phyloP scores from a whole-genome alignment of 2,888 invertebrate genomes.

The Biston stratarius region DNA sequence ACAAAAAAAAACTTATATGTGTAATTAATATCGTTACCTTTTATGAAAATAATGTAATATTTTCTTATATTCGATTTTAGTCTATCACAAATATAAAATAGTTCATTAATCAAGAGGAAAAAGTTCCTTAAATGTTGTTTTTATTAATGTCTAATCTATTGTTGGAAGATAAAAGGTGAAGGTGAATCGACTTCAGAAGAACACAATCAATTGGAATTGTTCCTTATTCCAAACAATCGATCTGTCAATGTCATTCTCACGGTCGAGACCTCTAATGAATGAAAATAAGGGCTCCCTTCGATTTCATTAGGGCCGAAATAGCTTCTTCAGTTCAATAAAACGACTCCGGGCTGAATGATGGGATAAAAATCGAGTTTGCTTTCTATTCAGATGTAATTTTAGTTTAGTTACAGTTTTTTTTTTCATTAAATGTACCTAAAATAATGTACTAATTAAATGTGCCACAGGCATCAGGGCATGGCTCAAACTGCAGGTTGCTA shows the following conservation, averaged over 20 bases:
- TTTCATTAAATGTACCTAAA: too few relatives aligned
- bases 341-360: constrained; percentile 8
- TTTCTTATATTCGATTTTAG: too few relatives aligned
- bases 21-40: too few relatives aligned
- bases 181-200: constrained; percentile 24
- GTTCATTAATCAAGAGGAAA: constrained; percentile 1
- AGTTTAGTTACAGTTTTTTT: too few relatives aligned
- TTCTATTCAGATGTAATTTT: background rate
- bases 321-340: constrained; percentile 41
- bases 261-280: constrained; percentile 50
- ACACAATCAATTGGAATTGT: constrained; percentile 30
- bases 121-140: background rate
- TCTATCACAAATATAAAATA: background rate
- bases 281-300: constrained; percentile 33
- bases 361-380: constrained; percentile 3
- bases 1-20: too few relatives aligned
- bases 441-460: too few relatives aligned
- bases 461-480: too few relatives aligned
- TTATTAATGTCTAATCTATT: constrained; percentile 13
- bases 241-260: constrained; percentile 57
- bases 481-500: too few relatives aligned
- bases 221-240: constrained; percentile 46
- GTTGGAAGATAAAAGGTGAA: constrained; percentile 17
- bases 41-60: too few relatives aligned
- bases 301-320: constrained; percentile 51